These are phyloP conservation scores for Limnodromus scolopaceus DNA, from an alignment of 2,797 vertebrate species.

Conservation along the genomic window DNA sequence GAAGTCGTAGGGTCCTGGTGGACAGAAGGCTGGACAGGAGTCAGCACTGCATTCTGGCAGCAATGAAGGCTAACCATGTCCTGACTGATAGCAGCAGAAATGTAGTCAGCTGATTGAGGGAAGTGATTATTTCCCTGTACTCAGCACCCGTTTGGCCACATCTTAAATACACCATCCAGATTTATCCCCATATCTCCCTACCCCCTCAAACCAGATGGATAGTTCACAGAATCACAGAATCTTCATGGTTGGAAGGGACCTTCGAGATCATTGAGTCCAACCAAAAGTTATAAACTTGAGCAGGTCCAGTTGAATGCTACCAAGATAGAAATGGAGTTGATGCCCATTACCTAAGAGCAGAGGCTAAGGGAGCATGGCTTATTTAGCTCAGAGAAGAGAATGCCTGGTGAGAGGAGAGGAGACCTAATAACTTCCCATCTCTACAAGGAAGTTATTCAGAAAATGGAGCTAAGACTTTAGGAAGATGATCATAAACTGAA, in stretches of 20 bases:
- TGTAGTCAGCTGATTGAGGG: neutral
- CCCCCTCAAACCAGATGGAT: neutral
- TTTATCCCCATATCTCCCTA: neutral
- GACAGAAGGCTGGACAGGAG: neutral
- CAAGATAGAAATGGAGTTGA: neutral
- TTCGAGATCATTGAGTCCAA: too few species aligned
- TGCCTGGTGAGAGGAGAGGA: neutral
- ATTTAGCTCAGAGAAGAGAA: neutral
- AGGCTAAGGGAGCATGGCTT: neutral
- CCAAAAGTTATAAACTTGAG: neutral
- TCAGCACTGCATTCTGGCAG: neutral
- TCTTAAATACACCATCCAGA: neutral
- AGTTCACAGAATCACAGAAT: neutral
- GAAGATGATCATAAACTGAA: neutral
- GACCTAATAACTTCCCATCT: neutral
- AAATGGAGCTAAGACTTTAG: neutral
- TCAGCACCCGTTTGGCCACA: neutral
- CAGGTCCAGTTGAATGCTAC: neutral
- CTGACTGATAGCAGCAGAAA: neutral
- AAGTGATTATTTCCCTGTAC: neutral
- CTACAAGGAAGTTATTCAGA: neutral
- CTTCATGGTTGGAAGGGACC: too few species aligned
- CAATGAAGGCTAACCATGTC: neutral
- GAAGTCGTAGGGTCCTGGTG: neutral
- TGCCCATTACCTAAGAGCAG: neutral